phyloP scores from a whole-genome alignment of 2,888 invertebrate genomes.

The Eupithecia inturbata region DNA sequence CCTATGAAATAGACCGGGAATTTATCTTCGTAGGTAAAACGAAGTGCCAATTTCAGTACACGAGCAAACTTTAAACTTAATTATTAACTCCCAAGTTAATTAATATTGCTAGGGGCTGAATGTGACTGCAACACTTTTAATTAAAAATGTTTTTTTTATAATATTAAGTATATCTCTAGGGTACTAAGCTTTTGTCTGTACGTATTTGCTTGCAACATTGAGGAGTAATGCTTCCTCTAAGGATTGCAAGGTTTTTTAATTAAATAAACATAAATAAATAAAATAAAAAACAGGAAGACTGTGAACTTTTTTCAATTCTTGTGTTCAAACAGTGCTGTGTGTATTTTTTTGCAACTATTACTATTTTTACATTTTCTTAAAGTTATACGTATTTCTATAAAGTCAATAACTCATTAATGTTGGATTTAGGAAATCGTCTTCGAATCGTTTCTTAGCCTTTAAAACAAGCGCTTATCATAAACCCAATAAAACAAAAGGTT shows the following conservation, averaged over 20 bases:
- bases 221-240: no score
- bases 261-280: no score
- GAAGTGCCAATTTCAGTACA: conserved; percentile 67
- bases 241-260: neutral
- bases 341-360: no score
- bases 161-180: neutral
- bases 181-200: neutral
- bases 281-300: no score
- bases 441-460: neutral
- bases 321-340: no score
- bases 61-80: conserved; percentile 4
- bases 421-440: neutral
- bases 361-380: no score
- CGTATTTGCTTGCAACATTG: neutral
- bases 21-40: conserved; percentile 39
- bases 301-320: no score
- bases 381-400: no score
- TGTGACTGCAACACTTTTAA: neutral
- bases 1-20: neutral
- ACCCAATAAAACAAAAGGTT: neutral
- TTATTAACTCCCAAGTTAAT: neutral
- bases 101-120: neutral
- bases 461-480: neutral
- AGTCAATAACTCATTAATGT: neutral
- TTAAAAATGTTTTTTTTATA: neutral